phyloP scores from a whole-genome alignment of 1,140 invertebrate genomes.

The Paraescarpia echinospica region DNA sequence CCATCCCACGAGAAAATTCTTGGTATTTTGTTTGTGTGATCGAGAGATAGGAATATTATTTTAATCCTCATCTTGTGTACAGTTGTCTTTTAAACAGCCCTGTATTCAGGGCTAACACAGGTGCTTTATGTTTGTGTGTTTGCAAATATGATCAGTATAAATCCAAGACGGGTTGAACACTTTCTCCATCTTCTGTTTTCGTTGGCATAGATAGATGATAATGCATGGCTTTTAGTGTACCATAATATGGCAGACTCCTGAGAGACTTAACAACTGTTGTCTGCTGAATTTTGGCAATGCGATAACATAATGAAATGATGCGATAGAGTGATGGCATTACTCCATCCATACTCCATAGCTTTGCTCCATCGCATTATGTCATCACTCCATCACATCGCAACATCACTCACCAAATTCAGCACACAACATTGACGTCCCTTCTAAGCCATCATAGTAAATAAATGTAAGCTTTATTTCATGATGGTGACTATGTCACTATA shows the following conservation, averaged over 20 bases:
- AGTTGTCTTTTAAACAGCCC: neutral
- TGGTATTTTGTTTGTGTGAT: neutral
- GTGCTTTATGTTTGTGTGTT: neutral
- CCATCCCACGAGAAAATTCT: neutral
- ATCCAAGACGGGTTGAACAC: neutral
- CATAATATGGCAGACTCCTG: neutral
- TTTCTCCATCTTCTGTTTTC: neutral
- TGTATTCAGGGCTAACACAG: neutral
- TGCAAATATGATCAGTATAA: neutral
- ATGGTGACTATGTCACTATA: too few species aligned
- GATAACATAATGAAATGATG: too few species aligned
- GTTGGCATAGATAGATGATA: neutral
- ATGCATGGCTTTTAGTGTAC: neutral
- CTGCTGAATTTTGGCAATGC: too few species aligned
- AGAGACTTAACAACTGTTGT: too few species aligned
- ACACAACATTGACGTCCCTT: too few species aligned
- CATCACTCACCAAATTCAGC: too few species aligned
- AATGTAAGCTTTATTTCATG: too few species aligned
- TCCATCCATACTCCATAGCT: too few species aligned
- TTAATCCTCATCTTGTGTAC: neutral
- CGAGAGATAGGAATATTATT: neutral
- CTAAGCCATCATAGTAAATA: too few species aligned
- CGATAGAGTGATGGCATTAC: too few species aligned
- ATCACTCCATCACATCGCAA: too few species aligned
- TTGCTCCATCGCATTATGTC: too few species aligned